Percentiles rank a stretch among this genome's conserved stretches.
Evolutionary conservation across 2,113 vertebrate genomes (phyloP).

Genomic region (Rhinogobius similis): DNA sequence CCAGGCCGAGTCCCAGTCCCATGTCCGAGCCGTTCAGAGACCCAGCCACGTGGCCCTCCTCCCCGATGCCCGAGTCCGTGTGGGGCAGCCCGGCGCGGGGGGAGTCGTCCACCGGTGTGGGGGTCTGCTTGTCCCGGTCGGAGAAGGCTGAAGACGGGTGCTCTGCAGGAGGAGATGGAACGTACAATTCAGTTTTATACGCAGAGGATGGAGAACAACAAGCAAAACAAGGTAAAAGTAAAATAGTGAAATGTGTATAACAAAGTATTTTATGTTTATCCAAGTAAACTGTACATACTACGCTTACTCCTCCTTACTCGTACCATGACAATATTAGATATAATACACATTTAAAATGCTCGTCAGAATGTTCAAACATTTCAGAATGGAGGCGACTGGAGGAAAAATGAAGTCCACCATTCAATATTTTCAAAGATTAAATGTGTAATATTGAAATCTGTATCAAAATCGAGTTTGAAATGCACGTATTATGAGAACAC

Average conservation of each 20-base stretch:
- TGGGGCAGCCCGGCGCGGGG: slow-evolving; percentile 90
- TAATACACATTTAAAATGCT: too few relatives aligned
- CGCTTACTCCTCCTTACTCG: too few relatives aligned
- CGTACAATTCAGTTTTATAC: background rate
- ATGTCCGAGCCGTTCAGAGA: slow-evolving; percentile 92
- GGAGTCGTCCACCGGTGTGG: slow-evolving; percentile 87
- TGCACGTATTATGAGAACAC: too few relatives aligned
- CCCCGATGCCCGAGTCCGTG: slow-evolving; percentile 96
- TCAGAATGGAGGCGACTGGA: too few relatives aligned
- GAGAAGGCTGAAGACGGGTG: slow-evolving; percentile 87
- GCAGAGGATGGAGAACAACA: background rate
- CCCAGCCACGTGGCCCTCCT: slow-evolving; percentile 86
- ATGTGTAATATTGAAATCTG: too few relatives aligned
- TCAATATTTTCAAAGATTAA: too few relatives aligned
- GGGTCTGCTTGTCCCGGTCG: slow-evolving; percentile 86
- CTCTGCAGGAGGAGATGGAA: slow-evolving; percentile 72
- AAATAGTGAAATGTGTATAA: background rate
- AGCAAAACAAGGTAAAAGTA: background rate
- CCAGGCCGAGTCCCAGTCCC: slow-evolving; percentile 77
- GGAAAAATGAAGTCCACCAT: too few relatives aligned
- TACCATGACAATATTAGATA: too few relatives aligned
- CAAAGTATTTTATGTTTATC: too few relatives aligned
- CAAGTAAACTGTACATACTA: too few relatives aligned
- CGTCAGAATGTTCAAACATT: too few relatives aligned
- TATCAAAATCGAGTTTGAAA: too few relatives aligned